Evolutionary conservation across 2,888 invertebrate species (phyloP).

Genomic region (Harmothoe impar): DNA sequence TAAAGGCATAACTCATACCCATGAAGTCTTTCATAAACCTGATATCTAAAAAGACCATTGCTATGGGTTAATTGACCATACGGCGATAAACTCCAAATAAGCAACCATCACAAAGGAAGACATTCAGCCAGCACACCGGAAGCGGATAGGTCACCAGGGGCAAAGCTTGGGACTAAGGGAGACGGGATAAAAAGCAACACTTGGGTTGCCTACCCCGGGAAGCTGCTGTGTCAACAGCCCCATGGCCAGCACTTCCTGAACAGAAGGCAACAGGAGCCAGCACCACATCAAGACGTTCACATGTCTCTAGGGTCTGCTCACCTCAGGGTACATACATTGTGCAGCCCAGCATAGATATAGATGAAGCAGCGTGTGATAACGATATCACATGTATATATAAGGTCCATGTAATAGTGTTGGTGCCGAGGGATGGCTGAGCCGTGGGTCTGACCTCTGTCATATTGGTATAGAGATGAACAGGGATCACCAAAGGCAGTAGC

Average conservation of each 20-base stretch:
- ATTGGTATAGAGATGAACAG: background rate
- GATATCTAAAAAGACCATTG: background rate
- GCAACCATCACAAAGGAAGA: background rate
- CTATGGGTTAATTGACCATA: background rate
- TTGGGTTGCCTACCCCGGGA: background rate
- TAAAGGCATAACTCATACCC: background rate
- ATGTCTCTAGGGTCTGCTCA: too few species aligned
- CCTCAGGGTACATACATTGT: too few species aligned
- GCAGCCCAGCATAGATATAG: too few species aligned
- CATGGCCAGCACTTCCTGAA: slow-evolving; percentile 22
- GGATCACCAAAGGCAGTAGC: slow-evolving; percentile 26
- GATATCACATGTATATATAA: too few species aligned
- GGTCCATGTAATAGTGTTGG: too few species aligned
- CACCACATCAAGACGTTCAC: background rate
- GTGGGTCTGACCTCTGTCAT: background rate
- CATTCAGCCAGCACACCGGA: slow-evolving; percentile 17
- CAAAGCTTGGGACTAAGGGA: background rate
- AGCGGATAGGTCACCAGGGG: slow-evolving; percentile 38
- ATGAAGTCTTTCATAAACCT: slow-evolving; percentile 2
- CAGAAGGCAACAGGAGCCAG: background rate
- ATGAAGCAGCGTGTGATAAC: too few species aligned
- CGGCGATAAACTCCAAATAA: background rate
- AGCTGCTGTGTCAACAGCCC: slow-evolving; percentile 15
- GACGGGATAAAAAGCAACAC: background rate
- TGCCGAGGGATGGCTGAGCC: too few species aligned